Base-by-base conservation (phyloP, 1,140 invertebrate species). In the Akabosia matsudoensis region DNA sequence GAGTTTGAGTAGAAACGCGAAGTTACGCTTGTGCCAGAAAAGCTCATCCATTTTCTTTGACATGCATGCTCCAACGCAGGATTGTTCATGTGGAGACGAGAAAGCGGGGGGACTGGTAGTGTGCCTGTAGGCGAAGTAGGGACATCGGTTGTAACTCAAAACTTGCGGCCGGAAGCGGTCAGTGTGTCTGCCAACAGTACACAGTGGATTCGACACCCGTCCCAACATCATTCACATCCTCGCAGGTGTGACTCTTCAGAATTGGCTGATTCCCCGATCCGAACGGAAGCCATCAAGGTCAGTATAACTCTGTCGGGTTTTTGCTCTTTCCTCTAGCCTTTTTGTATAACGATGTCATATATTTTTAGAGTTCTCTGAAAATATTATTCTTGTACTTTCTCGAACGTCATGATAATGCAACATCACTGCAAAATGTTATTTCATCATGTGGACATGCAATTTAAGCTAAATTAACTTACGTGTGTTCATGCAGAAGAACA, bases 1-100 rank as follows among this genome's bases (percentile, higher is more conserved):
- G 18, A 45, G 18, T 10, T 10, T 10, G 18, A 18, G 18, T 45
- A 10, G 37, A 45, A 45, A 45, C 7, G 37, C 7, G 7, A 45
- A 45, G 37, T 10, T 45, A n/a, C n/a, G n/a, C n/a, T n/a, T n/a
- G n/a, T n/a, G n/a, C n/a, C 37, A 45, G 37, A n/a, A 45, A 45
- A 45, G 37, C 37, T 45, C 37, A 45, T 45, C 7, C 18, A 56
- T 24, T 56, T 56, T 56, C 54, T 56, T 22, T 56, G 10, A 24
- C 54, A n/a, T 33, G 30, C 18, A 26, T 54, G 26, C 13, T 28
- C n/a, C 51, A n/a, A 70, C 74, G 24, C 61, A 80, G 79, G 77
- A 75, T 64, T 54, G 79, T 80, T 77, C 76, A 81, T 81, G 80
- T 81, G 80, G 80, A 81, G 80, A 77, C 70, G 80, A 78, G 76